Evolutionary conservation across 2,888 invertebrate genomes (phyloP).

Genomic region (Branchellion lobata): DNA sequence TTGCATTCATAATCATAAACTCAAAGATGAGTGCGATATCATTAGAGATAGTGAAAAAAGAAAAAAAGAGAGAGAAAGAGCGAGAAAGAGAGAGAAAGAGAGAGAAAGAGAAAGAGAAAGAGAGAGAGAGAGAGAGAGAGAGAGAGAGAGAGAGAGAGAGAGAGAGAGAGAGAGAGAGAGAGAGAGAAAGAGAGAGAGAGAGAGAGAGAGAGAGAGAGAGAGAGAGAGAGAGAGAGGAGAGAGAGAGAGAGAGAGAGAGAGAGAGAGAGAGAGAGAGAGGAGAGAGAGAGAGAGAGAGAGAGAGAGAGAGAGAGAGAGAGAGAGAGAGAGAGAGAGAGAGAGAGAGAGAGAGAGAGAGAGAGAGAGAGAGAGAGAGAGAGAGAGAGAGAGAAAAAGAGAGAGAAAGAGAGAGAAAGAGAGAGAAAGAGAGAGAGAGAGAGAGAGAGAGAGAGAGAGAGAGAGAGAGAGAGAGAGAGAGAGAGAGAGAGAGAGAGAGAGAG

Average conservation of each 20-base stretch:
- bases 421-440: too few species aligned
- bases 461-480: background rate
- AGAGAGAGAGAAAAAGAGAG: constrained; percentile 34
- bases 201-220: constrained; percentile 31
- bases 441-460: background rate
- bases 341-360: constrained; percentile 45
- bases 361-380: constrained; percentile 44
- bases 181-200: constrained; percentile 30
- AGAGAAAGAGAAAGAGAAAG: background rate
- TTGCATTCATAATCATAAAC: too few species aligned
- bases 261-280: too few species aligned
- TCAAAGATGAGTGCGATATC: too few species aligned
- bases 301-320: constrained; percentile 34
- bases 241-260: too few species aligned
- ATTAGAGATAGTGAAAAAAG: too few species aligned
- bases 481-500: background rate
- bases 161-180: constrained; percentile 35
- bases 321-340: constrained; percentile 44
- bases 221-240: background rate
- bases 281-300: constrained; percentile 6
- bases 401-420: background rate
- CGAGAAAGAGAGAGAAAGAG: background rate
- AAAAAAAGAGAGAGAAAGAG: background rate
- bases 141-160: constrained; percentile 2
- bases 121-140: constrained; percentile 2